Percentiles rank a stretch among this genome's conserved stretches.
These are phyloP conservation scores for Phaenicophaeus curvirostris DNA, from an alignment of 2,797 vertebrate genomes.

Conservation along the genomic window DNA sequence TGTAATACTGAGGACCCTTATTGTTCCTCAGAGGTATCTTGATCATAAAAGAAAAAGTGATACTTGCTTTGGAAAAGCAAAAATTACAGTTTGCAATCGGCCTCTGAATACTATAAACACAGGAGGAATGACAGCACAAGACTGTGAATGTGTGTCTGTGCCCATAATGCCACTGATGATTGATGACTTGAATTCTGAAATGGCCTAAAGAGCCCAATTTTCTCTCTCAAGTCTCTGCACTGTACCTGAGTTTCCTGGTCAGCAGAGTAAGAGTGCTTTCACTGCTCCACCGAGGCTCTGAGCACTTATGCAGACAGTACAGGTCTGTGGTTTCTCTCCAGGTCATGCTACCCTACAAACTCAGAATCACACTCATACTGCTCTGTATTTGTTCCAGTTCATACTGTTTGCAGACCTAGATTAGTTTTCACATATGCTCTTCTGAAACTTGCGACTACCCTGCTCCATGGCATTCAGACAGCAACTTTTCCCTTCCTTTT, in stretches of 20 bases:
- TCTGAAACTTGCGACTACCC: background rate
- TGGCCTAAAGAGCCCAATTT: background rate
- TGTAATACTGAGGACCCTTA: background rate
- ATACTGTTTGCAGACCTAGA: background rate
- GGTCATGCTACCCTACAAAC: fast-evolving
- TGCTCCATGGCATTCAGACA: background rate
- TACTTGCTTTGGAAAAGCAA: background rate
- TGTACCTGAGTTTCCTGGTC: fast-evolving
- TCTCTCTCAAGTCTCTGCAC: background rate
- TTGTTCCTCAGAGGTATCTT: background rate
- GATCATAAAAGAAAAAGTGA: background rate
- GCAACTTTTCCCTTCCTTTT: background rate
- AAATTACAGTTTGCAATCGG: background rate
- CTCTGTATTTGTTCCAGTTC: background rate
- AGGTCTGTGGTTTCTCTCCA: background rate
- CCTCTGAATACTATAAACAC: background rate
- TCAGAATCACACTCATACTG: background rate
- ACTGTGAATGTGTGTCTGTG: fast-evolving
- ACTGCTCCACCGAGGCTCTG: background rate
- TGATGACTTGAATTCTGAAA: background rate
- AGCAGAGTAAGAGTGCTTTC: background rate
- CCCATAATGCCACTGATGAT: no score
- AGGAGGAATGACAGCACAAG: fast-evolving
- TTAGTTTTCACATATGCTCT: background rate
- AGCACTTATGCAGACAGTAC: fast-evolving